phyloP scores from a whole-genome alignment of 2,797 vertebrate species.

The Pelobates cultripes region DNA sequence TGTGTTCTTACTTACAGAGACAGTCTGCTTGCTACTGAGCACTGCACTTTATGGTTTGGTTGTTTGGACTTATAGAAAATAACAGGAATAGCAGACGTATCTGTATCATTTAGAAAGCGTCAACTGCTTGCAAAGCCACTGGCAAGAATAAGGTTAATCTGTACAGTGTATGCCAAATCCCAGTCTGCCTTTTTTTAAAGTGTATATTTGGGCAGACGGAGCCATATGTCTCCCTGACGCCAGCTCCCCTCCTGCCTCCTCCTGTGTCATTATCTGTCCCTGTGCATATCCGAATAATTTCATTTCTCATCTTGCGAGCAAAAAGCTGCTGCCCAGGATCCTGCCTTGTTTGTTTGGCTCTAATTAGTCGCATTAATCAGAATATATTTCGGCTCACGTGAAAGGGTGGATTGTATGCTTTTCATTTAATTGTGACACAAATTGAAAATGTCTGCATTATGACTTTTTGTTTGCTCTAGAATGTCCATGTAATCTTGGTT shows the following conservation, averaged over 20 bases:
- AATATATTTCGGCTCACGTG: slow-evolving; percentile 38
- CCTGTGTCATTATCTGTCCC: slow-evolving; percentile 47
- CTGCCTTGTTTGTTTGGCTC: slow-evolving; percentile 50
- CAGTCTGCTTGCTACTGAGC: too few relatives aligned
- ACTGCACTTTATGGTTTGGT: too few relatives aligned
- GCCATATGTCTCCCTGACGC: slow-evolving; percentile 37
- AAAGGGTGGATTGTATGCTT: slow-evolving; percentile 27
- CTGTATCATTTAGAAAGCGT: neutral
- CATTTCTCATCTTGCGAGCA: slow-evolving; percentile 45
- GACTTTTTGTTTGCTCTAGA: neutral
- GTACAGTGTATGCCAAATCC: neutral
- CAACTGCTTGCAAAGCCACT: neutral
- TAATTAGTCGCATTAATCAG: slow-evolving; percentile 56
- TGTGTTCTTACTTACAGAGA: too few relatives aligned
- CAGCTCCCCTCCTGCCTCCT: slow-evolving; percentile 21
- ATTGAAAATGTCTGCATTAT: slow-evolving; percentile 1
- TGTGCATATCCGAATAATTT: slow-evolving; percentile 32
- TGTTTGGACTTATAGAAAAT: too few relatives aligned
- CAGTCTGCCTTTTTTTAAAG: neutral
- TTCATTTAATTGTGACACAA: slow-evolving; percentile 9
- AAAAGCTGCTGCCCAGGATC: slow-evolving; percentile 37
- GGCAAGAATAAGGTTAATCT: too few relatives aligned
- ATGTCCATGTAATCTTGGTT: neutral
- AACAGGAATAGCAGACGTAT: too few relatives aligned
- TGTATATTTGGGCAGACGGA: slow-evolving; percentile 34